Base-by-base conservation (phyloP, 2,113 vertebrate genomes). In the Hemicordylus capensis region DNA sequence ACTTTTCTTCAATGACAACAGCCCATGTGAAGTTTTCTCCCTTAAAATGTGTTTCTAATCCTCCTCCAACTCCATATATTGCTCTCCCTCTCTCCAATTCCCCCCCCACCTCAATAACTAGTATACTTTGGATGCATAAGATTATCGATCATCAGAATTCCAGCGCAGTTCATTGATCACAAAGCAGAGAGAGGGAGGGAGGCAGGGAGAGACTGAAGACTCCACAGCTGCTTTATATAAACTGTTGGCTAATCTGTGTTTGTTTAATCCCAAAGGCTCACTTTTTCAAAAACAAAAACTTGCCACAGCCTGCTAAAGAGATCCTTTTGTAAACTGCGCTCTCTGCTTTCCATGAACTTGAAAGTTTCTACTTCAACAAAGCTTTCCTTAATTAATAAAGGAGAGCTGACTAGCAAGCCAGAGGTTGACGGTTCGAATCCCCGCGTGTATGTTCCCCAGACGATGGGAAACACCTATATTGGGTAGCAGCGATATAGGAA, bases 211-310 rank as follows among this genome's bases (percentile, higher is more conserved):
- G 46, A 5, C 42, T n/a, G 74, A 54, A 61, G n/a, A 82, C 85
- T 70, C 90, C 87, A 81, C 92, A 93, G 90, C 88, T 94, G 92
- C 86, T 89, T 93, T 39, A 1, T 81, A 59, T 88, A 92, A 92
- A 66, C 9, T 63, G 51, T 2, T 90, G 88, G 83, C 72, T 92
- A 85, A 92, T 88, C 67, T 37, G 4, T n/a, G 39, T 63, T 63
- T 54, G 81, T 89, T 81, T 63, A 8, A 81, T 90, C 54, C 39
- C 12, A 84, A 90, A 85, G 69, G 78, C 75, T 67, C 86, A 76
- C 2, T 76, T 31, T 88, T 76, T 34, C 28, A 28, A 63, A 80
- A 46, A 73, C 4, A n/a, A 64, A 34, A 54, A 14, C 20, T 87
- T 34, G 80, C 48, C 39, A 20, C 2, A 54, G 89, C 37, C 9